Evolutionary conservation across 2,113 vertebrate genomes (phyloP).

Genomic region (Sylvietta virens): DNA sequence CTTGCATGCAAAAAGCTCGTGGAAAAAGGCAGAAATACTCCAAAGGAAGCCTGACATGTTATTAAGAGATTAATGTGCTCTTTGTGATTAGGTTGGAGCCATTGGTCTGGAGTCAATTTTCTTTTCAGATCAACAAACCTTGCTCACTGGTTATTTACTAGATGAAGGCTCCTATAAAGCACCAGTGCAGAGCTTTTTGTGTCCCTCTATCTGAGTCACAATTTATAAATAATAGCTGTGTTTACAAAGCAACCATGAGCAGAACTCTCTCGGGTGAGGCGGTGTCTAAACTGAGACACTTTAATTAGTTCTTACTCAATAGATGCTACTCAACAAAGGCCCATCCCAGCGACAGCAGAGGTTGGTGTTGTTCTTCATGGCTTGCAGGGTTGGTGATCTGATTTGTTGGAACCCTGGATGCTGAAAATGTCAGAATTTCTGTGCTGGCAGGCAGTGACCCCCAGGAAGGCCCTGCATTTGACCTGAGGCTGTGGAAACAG

Average conservation of each 20-base stretch:
- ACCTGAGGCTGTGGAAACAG: no score
- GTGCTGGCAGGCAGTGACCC: no score
- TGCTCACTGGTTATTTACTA: neutral
- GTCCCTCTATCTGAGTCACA: neutral
- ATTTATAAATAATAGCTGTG: slow-evolving; percentile 26
- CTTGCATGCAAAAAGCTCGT: neutral
- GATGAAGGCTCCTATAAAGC: neutral
- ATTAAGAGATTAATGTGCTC: neutral
- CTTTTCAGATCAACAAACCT: neutral
- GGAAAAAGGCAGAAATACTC: neutral
- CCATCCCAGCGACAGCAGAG: neutral
- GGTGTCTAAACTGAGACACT: neutral
- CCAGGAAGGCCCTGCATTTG: no score
- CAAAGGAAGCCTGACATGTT: neutral
- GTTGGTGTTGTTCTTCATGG: neutral
- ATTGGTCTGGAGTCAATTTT: neutral
- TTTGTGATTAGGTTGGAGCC: neutral
- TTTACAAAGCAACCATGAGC: neutral
- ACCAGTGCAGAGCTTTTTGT: neutral
- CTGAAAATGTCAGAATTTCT: no score
- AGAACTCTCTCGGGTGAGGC: neutral
- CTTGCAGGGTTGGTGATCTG: neutral
- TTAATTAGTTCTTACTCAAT: slow-evolving; percentile 2
- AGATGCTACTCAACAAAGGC: neutral
- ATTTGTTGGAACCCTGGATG: no score